These are phyloP conservation scores for Gisinianus flammeolus DNA, from an alignment of 2,888 invertebrate genomes.

Conservation along the genomic window DNA sequence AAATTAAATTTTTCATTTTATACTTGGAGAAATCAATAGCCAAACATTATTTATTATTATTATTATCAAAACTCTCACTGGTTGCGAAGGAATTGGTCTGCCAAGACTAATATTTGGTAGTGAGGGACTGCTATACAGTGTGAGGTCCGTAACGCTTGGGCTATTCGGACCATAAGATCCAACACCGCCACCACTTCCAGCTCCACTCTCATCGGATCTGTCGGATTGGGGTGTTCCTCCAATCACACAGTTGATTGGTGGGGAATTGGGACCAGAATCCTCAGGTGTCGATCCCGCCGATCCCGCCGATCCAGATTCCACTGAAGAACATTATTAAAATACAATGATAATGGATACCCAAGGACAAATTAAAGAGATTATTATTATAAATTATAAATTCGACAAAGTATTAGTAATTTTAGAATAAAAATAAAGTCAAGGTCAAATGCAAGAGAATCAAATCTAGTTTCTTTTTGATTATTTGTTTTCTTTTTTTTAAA, in stretches of 20 bases:
- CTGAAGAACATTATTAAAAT: slow-evolving; percentile 54
- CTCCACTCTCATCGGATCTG: slow-evolving; percentile 53
- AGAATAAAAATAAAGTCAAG: no score
- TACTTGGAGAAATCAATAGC: neutral
- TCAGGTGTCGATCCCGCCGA: slow-evolving; percentile 68
- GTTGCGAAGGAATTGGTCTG: slow-evolving; percentile 67
- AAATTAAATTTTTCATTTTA: neutral
- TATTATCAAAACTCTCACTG: neutral
- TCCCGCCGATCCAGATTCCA: no score
- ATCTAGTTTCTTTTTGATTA: no score
- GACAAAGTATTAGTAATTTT: no score
- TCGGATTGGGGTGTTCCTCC: slow-evolving; percentile 64
- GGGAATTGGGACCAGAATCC: slow-evolving; percentile 78
- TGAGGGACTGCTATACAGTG: slow-evolving; percentile 90
- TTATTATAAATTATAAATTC: no score
- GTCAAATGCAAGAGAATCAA: no score
- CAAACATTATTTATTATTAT: neutral
- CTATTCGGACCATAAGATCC: slow-evolving; percentile 66
- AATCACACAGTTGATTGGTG: slow-evolving; percentile 64
- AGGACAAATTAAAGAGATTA: no score
- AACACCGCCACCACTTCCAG: slow-evolving; percentile 47
- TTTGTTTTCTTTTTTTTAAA: no score
- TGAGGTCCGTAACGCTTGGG: slow-evolving; percentile 74
- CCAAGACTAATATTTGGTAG: slow-evolving; percentile 97
- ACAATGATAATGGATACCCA: no score